A percentile compares a stretch with the other conserved stretches of the same genome.
phyloP scores from a whole-genome alignment of 2,113 vertebrate genomes.

The Trichomycterus rosablanca region DNA sequence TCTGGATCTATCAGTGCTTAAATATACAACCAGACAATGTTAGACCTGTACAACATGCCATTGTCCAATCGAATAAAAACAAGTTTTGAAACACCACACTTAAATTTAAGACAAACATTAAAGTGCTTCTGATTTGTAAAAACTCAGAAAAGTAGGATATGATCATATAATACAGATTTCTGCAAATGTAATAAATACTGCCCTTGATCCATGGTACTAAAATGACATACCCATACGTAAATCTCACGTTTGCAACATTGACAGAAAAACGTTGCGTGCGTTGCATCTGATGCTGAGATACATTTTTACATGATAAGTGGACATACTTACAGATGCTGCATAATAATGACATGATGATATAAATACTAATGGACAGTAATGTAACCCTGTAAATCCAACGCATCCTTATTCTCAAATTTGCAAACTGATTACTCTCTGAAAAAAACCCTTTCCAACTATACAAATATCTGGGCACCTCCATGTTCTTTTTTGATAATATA shows the following conservation, averaged over 20 bases:
- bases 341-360: constrained; percentile 61
- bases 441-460: constrained; percentile 66
- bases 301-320: constrained; percentile 56
- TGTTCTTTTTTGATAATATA: constrained; percentile 59
- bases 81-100: constrained; percentile 74
- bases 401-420: constrained; percentile 79
- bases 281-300: constrained; percentile 28
- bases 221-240: constrained; percentile 25
- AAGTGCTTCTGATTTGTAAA: constrained; percentile 83
- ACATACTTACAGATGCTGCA: constrained; percentile 78
- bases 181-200: constrained; percentile 31
- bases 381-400: constrained; percentile 97
- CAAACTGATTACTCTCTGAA: too few species aligned
- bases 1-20: neutral
- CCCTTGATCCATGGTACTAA: constrained; percentile 28
- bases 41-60: constrained; percentile 18
- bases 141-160: constrained; percentile 66
- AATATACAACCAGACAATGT: constrained; percentile 46
- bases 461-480: constrained; percentile 78
- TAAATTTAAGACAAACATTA: constrained; percentile 54
- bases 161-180: constrained; percentile 34
- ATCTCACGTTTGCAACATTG: constrained; percentile 29
- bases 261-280: constrained; percentile 28
- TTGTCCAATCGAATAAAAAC: constrained; percentile 32
- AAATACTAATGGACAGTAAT: constrained; percentile 75